Conservation (phyloP, 35 echinoderm and acorn worm species). For the Lytechinus variegatus region DNA sequence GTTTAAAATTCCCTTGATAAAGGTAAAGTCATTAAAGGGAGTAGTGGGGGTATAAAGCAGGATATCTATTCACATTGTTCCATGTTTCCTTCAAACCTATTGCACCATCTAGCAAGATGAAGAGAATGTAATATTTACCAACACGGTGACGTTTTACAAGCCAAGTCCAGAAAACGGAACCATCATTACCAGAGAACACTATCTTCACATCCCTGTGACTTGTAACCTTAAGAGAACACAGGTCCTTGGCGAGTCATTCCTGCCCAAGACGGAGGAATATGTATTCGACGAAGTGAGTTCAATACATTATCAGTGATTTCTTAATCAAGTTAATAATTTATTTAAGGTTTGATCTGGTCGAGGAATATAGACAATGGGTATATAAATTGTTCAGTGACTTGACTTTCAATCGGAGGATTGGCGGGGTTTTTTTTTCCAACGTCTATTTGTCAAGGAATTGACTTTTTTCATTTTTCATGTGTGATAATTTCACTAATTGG, state of each 20-base stretch:
- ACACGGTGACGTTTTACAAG: constrained; percentile 1
- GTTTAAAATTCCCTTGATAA: no score
- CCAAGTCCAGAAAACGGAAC: neutral
- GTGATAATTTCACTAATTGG: no score
- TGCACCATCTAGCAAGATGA: neutral
- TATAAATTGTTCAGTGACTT: neutral
- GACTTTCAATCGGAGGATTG: no score
- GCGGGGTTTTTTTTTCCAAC: no score
- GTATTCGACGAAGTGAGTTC: neutral
- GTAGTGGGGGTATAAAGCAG: neutral
- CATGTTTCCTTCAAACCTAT: no score
- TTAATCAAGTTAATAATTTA: no score
- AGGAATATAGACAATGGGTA: no score
- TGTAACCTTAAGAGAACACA: neutral
- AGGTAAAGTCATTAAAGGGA: no score
- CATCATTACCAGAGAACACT: constrained; percentile 26
- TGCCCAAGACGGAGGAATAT: neutral
- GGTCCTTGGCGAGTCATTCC: neutral
- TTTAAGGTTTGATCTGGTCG: no score
- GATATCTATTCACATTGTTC: neutral
- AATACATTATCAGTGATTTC: no score
- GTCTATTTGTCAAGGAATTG: no score
- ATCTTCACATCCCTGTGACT: neutral
- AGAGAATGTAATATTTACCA: neutral
- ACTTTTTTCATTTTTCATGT: no score